These are phyloP conservation scores for Festucalex cinctus DNA, from an alignment of 2,113 vertebrate species.

Conservation along the genomic window DNA sequence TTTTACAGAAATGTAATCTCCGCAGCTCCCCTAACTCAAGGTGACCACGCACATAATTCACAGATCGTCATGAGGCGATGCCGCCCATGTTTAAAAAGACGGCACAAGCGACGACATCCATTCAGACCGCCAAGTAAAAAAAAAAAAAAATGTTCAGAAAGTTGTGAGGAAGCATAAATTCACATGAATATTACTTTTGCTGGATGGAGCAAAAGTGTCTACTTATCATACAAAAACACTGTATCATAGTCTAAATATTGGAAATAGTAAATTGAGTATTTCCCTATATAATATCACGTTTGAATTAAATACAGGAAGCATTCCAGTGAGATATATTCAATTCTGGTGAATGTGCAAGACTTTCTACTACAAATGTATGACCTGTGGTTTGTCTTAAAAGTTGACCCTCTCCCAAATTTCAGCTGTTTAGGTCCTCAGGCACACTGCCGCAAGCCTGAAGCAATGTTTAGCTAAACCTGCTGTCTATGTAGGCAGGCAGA, in stretches of 20 bases:
- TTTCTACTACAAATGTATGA: constrained; percentile 23
- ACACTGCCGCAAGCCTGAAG: constrained; percentile 64
- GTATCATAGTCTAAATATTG: constrained; percentile 50
- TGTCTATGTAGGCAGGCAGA: constrained; percentile 74
- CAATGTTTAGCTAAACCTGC: constrained; percentile 84
- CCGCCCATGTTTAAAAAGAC: constrained; percentile 17
- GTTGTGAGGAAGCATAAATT: constrained; percentile 9
- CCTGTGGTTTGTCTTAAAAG: constrained; percentile 27
- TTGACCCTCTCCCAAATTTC: constrained; percentile 29
- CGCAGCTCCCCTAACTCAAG: constrained; percentile 59
- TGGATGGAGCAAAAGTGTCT: constrained; percentile 32
- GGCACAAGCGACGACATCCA: constrained; percentile 14
- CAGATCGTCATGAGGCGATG: constrained; percentile 24
- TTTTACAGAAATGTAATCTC: constrained; percentile 69
- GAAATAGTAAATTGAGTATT: constrained; percentile 51
- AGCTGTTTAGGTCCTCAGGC: constrained; percentile 33
- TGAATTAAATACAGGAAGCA: constrained; percentile 17
- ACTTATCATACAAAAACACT: constrained; percentile 31
- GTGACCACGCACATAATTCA: constrained; percentile 64
- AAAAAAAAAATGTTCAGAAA: neutral
- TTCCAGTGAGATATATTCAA: constrained; percentile 23
- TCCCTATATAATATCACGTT: constrained; percentile 34
- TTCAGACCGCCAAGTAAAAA: constrained; percentile 6
- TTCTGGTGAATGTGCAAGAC: constrained; percentile 8
- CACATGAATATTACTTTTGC: constrained; percentile 33